Conservation (phyloP, 1,140 invertebrate genomes). For the Aphidius gifuensis region DNA sequence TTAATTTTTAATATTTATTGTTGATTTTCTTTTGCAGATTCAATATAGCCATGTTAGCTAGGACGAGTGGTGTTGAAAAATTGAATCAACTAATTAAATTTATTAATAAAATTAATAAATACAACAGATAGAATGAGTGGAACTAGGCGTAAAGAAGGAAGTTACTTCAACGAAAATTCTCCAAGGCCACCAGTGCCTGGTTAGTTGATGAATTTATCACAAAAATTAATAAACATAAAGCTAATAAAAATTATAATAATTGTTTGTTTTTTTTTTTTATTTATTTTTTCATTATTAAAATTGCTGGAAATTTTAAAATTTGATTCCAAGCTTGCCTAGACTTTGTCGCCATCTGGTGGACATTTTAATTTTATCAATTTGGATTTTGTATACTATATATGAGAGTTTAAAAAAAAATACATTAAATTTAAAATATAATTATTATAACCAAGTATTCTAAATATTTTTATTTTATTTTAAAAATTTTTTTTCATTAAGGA, state of each 20-base stretch:
- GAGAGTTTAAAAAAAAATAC: background rate
- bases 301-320: conserved; percentile 1
- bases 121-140: conserved; percentile 56
- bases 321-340: background rate
- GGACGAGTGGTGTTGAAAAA: conserved; percentile 49
- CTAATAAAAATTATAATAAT: too few relatives aligned
- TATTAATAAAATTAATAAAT: conserved; percentile 42
- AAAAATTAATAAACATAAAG: too few relatives aligned
- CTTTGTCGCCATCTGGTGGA: conserved; percentile 2
- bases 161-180: conserved; percentile 58
- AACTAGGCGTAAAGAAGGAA: conserved; percentile 50
- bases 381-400: background rate
- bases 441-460: background rate
- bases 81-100: conserved; percentile 48
- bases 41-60: conserved; percentile 55
- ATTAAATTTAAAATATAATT: background rate
- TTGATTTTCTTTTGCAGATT: conserved; percentile 42
- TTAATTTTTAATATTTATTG: background rate
- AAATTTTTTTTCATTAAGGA: conserved; percentile 37
- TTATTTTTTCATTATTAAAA: conserved; percentile 1
- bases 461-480: background rate
- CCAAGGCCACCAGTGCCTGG: conserved; percentile 57
- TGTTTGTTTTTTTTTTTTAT: background rate
- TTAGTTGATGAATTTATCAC: conserved; percentile 28
- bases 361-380: background rate